phyloP scores from a whole-genome alignment of 2,888 invertebrate species.

The Platycnemis pennipes region DNA sequence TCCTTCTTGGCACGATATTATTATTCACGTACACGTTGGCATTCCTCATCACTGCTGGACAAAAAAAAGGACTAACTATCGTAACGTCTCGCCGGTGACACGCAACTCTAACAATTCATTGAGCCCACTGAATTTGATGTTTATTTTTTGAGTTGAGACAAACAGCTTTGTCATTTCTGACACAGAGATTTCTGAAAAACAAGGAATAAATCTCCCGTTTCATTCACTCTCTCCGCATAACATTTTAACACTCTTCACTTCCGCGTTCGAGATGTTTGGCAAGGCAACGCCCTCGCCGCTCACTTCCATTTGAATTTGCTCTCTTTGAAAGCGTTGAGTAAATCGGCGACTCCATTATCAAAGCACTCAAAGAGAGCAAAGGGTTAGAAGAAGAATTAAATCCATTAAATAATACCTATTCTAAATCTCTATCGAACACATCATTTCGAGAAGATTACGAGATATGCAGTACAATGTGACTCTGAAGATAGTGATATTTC shows the following conservation, averaged over 20 bases:
- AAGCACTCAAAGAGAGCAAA: too few species aligned
- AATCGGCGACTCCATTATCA: neutral
- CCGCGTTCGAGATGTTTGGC: neutral
- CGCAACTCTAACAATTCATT: too few species aligned
- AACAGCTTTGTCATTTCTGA: neutral
- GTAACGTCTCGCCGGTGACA: neutral
- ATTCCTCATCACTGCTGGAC: neutral
- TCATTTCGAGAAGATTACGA: too few species aligned
- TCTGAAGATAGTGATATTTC: too few species aligned
- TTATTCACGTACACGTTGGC: neutral
- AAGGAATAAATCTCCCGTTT: neutral
- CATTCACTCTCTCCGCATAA: neutral
- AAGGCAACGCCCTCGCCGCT: neutral
- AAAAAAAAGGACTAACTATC: neutral
- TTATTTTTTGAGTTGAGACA: too few species aligned
- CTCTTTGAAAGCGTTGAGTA: neutral
- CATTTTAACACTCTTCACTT: neutral
- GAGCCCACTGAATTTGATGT: too few species aligned
- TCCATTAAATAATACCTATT: too few species aligned
- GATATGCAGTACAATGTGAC: too few species aligned
- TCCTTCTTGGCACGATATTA: neutral
- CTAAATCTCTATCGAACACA: too few species aligned
- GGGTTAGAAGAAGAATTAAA: too few species aligned
- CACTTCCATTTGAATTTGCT: neutral
- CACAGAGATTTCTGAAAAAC: neutral